Conservation (phyloP, 2,113 vertebrate genomes). For the Pachyramphus minor region DNA sequence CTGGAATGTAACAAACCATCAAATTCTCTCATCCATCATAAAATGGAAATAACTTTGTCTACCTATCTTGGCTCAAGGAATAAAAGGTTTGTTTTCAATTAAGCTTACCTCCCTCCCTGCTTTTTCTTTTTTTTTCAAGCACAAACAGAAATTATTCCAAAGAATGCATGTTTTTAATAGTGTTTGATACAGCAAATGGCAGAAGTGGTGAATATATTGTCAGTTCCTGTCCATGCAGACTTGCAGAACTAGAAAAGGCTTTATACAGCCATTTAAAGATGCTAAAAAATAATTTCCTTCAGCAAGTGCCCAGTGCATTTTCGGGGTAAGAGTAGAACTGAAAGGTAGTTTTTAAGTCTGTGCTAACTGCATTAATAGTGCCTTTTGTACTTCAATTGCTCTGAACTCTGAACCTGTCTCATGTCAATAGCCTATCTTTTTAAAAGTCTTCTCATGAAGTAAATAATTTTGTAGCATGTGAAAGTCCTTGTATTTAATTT, state of each 20-base stretch:
- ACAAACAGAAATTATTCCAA: background rate
- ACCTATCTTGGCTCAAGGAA: background rate
- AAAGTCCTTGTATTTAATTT: conserved; percentile 76
- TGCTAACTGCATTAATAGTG: background rate
- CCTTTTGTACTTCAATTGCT: background rate
- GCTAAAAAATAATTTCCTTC: background rate
- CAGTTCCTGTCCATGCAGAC: background rate
- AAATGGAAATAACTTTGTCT: background rate
- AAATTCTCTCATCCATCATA: background rate
- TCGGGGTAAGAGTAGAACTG: background rate
- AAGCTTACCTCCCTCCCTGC: rapidly evolving
- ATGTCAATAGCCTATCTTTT: conserved; percentile 33
- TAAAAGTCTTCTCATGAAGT: conserved; percentile 45
- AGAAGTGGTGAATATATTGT: background rate
- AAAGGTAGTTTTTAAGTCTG: background rate
- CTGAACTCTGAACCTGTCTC: conserved; percentile 2
- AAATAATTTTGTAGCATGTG: conserved; percentile 74
- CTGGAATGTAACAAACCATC: background rate
- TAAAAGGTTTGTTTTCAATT: background rate
- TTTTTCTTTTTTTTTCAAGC: background rate
- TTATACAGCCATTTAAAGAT: background rate
- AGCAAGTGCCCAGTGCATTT: background rate
- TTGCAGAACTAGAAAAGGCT: background rate
- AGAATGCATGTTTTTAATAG: background rate
- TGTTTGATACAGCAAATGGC: background rate